phyloP scores from a whole-genome alignment of 2,888 invertebrate genomes.

The Dioctria rufipes region DNA sequence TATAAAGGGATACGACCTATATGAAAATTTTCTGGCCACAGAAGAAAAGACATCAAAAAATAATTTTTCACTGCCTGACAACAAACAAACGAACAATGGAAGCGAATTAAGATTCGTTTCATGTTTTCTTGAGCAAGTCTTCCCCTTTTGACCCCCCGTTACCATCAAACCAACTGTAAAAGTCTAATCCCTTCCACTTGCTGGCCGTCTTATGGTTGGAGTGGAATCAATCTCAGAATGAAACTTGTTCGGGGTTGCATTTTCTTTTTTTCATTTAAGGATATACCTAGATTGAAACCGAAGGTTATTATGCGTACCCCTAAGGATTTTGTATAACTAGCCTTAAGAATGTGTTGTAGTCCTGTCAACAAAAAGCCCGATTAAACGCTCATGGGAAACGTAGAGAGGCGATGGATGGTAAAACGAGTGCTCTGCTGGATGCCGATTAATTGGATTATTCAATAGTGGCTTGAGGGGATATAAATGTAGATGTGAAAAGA shows the following conservation, averaged over 20 bases:
- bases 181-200: slow-evolving; percentile 22
- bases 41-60: slow-evolving; percentile 40
- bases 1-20: slow-evolving; percentile 9
- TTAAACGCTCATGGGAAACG: slow-evolving; percentile 39
- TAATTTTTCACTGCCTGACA: slow-evolving; percentile 56
- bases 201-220: slow-evolving; percentile 18
- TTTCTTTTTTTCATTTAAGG: not conserved
- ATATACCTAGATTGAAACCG: not conserved
- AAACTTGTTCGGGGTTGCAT: not conserved
- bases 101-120: slow-evolving; percentile 56
- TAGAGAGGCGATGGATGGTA: slow-evolving; percentile 2
- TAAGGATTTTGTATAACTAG: not conserved
- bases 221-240: slow-evolving; percentile 30
- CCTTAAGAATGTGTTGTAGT: not conserved
- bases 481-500: too few relatives aligned
- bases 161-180: not conserved
- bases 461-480: slow-evolving; percentile 5
- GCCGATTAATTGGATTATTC: slow-evolving; percentile 52
- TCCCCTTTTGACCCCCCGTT: not conserved
- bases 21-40: not conserved
- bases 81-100: slow-evolving; percentile 58
- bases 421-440: slow-evolving; percentile 15
- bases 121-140: slow-evolving; percentile 51
- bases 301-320: not conserved
- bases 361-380: slow-evolving; percentile 27